Evolutionary conservation across 2,113 vertebrate genomes (phyloP).

Genomic region (Cephalopterus ornatus): DNA sequence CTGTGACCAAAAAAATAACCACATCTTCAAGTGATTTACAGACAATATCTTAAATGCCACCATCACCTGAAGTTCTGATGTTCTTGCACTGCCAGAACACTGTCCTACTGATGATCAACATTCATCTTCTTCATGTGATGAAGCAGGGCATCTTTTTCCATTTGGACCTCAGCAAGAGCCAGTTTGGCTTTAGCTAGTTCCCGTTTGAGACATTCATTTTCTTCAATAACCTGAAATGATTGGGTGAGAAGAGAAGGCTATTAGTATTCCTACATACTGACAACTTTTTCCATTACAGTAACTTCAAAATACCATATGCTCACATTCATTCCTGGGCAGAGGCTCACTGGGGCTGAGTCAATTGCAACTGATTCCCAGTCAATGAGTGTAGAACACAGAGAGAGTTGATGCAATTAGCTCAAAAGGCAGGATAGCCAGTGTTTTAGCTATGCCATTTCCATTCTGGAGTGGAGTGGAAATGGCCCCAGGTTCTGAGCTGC

Average conservation of each 20-base stretch:
- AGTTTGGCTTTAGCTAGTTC: conserved; percentile 92
- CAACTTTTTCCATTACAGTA: background rate
- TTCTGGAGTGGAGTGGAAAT: background rate
- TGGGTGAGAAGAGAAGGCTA: background rate
- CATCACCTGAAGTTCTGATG: background rate
- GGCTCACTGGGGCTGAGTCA: background rate
- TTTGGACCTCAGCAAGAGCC: conserved; percentile 91
- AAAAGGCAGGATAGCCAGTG: background rate
- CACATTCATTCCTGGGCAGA: background rate
- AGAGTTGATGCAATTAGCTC: background rate
- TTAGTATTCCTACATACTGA: background rate
- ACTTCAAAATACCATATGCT: background rate
- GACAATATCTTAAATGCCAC: background rate
- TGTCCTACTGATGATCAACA: conserved; percentile 38
- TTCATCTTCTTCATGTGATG: conserved; percentile 85
- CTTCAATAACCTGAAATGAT: conserved; percentile 84
- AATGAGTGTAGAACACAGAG: fast-evolving
- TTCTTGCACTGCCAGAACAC: background rate
- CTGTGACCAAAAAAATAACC: background rate
- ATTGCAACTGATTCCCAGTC: background rate
- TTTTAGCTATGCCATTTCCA: background rate
- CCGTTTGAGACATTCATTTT: conserved; percentile 93
- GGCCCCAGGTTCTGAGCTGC: background rate
- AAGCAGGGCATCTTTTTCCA: conserved; percentile 91
- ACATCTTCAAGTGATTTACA: background rate